Percentiles rank a stretch among this genome's conserved stretches.
phyloP scores from a whole-genome alignment of 2,113 vertebrate genomes.

The Numida meleagris region DNA sequence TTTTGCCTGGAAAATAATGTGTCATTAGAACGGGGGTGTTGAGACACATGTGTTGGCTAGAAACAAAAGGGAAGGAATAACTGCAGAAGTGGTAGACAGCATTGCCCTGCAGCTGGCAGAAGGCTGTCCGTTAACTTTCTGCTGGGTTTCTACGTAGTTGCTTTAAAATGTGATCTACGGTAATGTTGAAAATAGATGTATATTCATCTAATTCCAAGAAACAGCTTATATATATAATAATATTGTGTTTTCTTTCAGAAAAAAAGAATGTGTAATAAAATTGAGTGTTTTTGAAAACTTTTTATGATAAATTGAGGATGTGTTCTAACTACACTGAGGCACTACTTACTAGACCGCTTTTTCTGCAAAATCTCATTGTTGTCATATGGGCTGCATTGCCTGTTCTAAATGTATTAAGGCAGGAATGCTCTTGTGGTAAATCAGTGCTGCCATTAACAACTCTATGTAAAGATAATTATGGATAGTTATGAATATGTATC shows the following conservation, averaged over 20 bases:
- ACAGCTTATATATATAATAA: fast-evolving
- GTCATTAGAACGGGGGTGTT: not conserved
- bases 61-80: not conserved
- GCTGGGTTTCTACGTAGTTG: not conserved
- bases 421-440: not conserved
- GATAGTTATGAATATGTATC: not conserved
- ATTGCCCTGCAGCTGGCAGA: not conserved
- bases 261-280: not conserved
- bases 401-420: not conserved
- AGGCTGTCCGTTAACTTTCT: not conserved
- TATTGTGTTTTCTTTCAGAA: not conserved
- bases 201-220: not conserved
- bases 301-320: not conserved
- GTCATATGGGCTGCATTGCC: not conserved
- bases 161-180: not conserved
- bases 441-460: not conserved
- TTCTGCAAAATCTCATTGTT: not conserved
- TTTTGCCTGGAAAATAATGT: not conserved
- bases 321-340: not conserved
- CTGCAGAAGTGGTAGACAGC: not conserved
- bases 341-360: not conserved
- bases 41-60: not conserved
- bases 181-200: not conserved
- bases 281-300: not conserved
- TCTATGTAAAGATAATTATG: not conserved